A percentile compares a stretch with the other conserved stretches of the same genome.
These are phyloP conservation scores for Ursus arctos DNA, from an alignment of 2,113 vertebrate species.

Conservation along the genomic window DNA sequence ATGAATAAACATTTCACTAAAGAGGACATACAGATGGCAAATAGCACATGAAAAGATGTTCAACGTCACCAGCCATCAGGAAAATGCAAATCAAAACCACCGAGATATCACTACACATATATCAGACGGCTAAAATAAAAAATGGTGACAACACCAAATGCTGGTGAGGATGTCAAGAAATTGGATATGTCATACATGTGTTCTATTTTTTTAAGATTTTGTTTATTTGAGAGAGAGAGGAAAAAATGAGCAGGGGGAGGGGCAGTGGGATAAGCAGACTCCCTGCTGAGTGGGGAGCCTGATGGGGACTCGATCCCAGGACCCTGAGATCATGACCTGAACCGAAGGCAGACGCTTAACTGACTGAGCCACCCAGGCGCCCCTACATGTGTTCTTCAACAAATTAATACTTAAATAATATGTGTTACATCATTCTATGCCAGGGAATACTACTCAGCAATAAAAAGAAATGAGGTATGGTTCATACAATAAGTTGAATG, in stretches of 20 bases:
- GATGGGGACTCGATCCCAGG: background rate
- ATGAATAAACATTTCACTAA: background rate
- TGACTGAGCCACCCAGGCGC: background rate
- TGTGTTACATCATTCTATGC: background rate
- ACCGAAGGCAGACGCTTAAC: background rate
- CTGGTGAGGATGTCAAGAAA: background rate
- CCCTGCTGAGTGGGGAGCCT: background rate
- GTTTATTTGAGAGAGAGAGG: background rate
- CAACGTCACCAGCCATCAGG: background rate
- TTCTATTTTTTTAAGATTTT: no score
- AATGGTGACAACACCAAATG: background rate
- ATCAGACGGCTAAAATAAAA: background rate
- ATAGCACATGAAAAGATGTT: background rate
- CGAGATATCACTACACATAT: background rate
- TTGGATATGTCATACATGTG: background rate
- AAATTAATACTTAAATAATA: background rate
- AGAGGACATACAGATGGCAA: background rate
- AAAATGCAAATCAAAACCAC: constrained; percentile 11
- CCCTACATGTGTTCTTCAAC: background rate
- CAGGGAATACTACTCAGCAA: background rate
- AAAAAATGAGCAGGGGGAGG: background rate
- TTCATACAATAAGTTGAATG: background rate
- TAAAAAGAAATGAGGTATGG: background rate
- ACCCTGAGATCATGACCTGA: background rate
- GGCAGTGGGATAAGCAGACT: background rate